These are phyloP conservation scores for Zaprionus inermis DNA, from an alignment of 1,140 invertebrate genomes.

Conservation along the genomic window DNA sequence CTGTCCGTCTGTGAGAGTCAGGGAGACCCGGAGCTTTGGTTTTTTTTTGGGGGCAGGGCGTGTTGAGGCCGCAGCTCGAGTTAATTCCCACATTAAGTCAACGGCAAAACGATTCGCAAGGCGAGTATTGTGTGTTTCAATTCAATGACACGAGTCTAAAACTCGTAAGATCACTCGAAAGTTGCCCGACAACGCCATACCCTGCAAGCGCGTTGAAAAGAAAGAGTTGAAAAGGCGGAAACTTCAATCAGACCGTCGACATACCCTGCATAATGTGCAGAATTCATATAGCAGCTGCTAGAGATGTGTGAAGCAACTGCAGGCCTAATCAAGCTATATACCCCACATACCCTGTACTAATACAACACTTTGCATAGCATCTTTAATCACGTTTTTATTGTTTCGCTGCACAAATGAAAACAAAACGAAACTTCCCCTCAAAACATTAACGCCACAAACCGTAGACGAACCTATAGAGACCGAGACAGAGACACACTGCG, in stretches of 20 bases:
- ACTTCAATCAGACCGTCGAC: too few species aligned
- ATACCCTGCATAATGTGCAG: too few species aligned
- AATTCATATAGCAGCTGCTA: too few species aligned
- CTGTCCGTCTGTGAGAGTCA: neutral
- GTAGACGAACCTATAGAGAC: neutral
- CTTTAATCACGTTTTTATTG: slow-evolving; percentile 82
- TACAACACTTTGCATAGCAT: slow-evolving; percentile 68
- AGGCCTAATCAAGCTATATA: neutral
- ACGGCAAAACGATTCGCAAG: slow-evolving; percentile 45
- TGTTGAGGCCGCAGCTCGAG: slow-evolving; percentile 34
- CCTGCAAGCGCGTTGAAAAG: slow-evolving; percentile 1
- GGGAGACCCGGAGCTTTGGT: slow-evolving; percentile 26
- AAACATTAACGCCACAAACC: slow-evolving; percentile 63
- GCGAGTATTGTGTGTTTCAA: slow-evolving; percentile 38
- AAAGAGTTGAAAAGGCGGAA: neutral
- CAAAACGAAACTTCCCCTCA: slow-evolving; percentile 53
- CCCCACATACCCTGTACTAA: slow-evolving; percentile 30
- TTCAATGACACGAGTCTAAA: slow-evolving; percentile 24
- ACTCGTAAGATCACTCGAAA: neutral
- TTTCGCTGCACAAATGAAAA: slow-evolving; percentile 70
- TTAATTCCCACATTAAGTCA: slow-evolving; percentile 53
- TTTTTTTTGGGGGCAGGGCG: slow-evolving; percentile 38
- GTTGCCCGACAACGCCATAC: slow-evolving; percentile 23
- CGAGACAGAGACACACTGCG: slow-evolving; percentile 11
- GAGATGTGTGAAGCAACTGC: too few species aligned